These are phyloP conservation scores for Garrulus glandarius DNA, from an alignment of 2,797 vertebrate genomes.

Conservation along the genomic window DNA sequence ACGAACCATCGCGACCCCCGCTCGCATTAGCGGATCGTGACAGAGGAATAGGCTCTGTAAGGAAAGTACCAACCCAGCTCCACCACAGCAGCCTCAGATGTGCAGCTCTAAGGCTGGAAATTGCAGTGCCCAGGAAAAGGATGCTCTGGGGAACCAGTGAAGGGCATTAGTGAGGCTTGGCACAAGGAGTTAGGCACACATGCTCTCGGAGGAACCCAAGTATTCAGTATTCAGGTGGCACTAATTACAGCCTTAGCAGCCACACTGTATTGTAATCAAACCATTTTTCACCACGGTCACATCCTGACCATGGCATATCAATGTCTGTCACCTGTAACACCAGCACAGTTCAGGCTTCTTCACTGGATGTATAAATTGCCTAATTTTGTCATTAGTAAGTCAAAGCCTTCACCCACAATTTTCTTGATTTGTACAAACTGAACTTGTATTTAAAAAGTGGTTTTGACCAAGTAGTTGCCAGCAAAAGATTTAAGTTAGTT, in stretches of 20 bases:
- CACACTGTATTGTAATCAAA: not conserved
- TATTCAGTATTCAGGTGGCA: not conserved
- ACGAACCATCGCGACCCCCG: no score
- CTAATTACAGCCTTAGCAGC: conserved; percentile 50
- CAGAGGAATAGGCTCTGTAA: not conserved
- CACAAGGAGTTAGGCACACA: conserved; percentile 8
- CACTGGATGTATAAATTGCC: not conserved
- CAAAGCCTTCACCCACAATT: not conserved
- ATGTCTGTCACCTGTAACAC: not conserved
- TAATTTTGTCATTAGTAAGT: not conserved
- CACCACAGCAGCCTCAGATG: conserved; percentile 9
- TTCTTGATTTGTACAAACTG: not conserved
- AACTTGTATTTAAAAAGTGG: not conserved
- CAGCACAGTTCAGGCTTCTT: not conserved
- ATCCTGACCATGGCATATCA: not conserved
- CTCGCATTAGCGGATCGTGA: no score
- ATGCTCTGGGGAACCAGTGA: not conserved
- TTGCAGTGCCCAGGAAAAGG: conserved; percentile 19
- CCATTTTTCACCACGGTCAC: not conserved
- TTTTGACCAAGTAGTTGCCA: not conserved
- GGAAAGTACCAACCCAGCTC: conserved; percentile 1
- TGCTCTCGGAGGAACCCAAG: not conserved
- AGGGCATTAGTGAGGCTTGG: conserved; percentile 12
- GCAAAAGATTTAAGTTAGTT: not conserved
- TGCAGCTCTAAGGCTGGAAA: conserved; percentile 36